Conservation (phyloP, 2,888 invertebrate genomes). For the Ochropacha duplaris region DNA sequence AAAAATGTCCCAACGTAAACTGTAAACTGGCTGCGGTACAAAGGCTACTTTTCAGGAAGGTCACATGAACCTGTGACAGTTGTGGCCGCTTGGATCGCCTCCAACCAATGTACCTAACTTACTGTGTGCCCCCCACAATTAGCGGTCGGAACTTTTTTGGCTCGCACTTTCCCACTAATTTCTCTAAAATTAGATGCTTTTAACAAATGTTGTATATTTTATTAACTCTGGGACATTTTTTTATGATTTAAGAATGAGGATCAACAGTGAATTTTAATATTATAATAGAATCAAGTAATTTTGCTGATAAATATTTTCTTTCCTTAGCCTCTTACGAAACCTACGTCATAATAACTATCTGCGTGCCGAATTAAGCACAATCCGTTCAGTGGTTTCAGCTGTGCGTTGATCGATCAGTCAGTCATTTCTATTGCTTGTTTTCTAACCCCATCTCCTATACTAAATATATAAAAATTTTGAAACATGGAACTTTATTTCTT, state of each 20-base stretch:
- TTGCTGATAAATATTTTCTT: too few relatives aligned
- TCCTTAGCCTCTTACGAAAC: too few relatives aligned
- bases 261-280: too few relatives aligned
- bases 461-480: neutral
- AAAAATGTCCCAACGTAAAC: constrained; percentile 14
- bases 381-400: too few relatives aligned
- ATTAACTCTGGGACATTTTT: too few relatives aligned
- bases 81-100: constrained; percentile 32
- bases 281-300: too few relatives aligned
- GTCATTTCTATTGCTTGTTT: neutral
- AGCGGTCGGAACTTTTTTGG: neutral
- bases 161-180: neutral
- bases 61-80: constrained; percentile 52
- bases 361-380: too few relatives aligned
- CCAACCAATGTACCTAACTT: constrained; percentile 22
- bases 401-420: too few relatives aligned
- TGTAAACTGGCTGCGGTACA: constrained; percentile 36
- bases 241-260: too few relatives aligned
- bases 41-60: constrained; percentile 49
- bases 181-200: neutral
- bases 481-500: neutral
- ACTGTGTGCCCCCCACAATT: neutral
- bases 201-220: neutral
- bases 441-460: neutral
- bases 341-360: too few relatives aligned